These are phyloP conservation scores for Pemphredon lugubris DNA, from an alignment of 2,888 invertebrate genomes.

Conservation along the genomic window DNA sequence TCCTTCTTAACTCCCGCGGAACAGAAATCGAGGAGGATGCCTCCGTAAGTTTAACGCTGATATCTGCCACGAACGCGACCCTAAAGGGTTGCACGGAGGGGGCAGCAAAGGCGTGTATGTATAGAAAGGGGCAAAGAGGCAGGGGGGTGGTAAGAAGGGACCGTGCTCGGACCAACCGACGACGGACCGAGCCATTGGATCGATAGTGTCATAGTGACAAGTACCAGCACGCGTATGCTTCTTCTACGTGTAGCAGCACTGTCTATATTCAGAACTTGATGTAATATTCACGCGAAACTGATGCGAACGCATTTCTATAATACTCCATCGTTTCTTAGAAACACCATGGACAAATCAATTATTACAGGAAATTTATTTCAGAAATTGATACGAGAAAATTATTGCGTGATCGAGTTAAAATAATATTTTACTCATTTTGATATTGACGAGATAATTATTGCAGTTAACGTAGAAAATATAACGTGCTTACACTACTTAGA, in stretches of 20 bases:
- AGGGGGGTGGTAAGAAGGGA: conserved; percentile 61
- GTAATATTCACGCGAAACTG: background rate
- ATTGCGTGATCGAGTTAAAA: too few relatives aligned
- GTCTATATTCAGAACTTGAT: background rate
- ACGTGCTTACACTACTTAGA: too few relatives aligned
- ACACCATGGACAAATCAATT: too few relatives aligned
- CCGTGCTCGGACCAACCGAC: conserved; percentile 65
- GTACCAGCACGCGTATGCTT: conserved; percentile 54
- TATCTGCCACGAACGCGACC: conserved; percentile 61
- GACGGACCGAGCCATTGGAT: conserved; percentile 68
- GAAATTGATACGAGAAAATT: too few relatives aligned
- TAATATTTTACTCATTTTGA: too few relatives aligned
- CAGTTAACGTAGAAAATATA: too few relatives aligned
- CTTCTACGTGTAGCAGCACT: conserved; percentile 37
- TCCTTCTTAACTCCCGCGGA: too few relatives aligned
- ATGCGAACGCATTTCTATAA: background rate
- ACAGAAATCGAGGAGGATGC: conserved; percentile 60
- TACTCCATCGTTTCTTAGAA: too few relatives aligned
- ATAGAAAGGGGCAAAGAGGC: conserved; percentile 52
- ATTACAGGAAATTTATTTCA: too few relatives aligned
- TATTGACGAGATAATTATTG: too few relatives aligned
- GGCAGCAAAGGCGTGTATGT: conserved; percentile 61
- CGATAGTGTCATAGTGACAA: conserved; percentile 74
- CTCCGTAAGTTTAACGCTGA: conserved; percentile 59
- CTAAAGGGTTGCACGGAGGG: conserved; percentile 67